Base-by-base conservation (phyloP, 2,797 vertebrate genomes). In the Loriculus beryllinus region DNA sequence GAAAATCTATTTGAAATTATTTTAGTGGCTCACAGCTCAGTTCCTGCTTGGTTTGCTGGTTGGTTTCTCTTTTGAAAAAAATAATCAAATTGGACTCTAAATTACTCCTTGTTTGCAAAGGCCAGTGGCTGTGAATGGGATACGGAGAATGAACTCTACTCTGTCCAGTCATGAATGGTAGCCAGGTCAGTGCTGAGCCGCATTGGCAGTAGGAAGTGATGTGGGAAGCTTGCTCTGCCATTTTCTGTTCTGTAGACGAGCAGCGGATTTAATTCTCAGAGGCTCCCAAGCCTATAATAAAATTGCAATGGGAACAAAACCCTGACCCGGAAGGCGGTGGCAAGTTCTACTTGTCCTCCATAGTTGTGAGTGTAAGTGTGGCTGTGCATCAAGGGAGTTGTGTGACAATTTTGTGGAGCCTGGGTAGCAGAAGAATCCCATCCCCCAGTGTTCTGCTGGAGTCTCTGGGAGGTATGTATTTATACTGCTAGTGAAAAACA, bases 161-260 rank as follows among this genome's bases (percentile, higher is more conserved):
- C 88, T 69, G 88, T 87, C 92, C 94, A 82, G 79, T 80, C 88
- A 78, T 93, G 92, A 95, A 88, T 92, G 76, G 93, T 84, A 88
- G 86, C 91, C 88, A 85, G 88, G 92, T 91, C 95, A 95, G 88
- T 47, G 69, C 92, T 90, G 90, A 95, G 84, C 88, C 0, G 3
- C 29, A 71, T 22, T 94, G 91, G 92, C 93, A 93, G 84, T 63
- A 95, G 92, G 91, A 71, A 79, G 77, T 48, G 82, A 69, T 95
- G 70, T 96, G 94, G 93, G 93, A 94, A 94, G 86, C 78, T 71
- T 92, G 85, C 82, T 94, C 63, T 94, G 85, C 94, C 78, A 84
- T 95, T 95, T 93, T 92, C 93, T 96, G n/a, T 96, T 95, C 90
- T 70, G 64, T 67, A 90, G 88, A 72, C 77, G 77, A 84, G 77